phyloP scores from a whole-genome alignment of 2,113 vertebrate species.

The Acrocephalus arundinaceus region DNA sequence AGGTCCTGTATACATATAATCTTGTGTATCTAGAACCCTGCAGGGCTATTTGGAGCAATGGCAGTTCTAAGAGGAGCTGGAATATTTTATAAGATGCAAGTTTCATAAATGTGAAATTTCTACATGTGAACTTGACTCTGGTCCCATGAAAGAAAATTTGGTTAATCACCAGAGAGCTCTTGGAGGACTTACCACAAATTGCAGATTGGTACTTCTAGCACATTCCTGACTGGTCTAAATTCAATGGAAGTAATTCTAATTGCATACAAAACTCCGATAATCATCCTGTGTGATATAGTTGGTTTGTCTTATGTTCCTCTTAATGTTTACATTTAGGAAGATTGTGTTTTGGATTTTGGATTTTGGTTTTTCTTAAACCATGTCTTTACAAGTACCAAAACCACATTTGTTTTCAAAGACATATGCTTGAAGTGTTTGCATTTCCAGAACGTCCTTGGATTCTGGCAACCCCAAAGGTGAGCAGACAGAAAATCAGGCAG shows the following conservation, averaged over 20 bases:
- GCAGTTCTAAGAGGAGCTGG: background rate
- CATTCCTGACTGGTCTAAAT: background rate
- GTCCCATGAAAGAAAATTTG: background rate
- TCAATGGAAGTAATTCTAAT: background rate
- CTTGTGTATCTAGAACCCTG: background rate
- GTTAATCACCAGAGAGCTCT: background rate
- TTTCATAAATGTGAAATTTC: background rate
- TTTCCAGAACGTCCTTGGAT: background rate
- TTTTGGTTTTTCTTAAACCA: background rate
- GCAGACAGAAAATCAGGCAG: background rate
- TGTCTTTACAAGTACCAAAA: background rate
- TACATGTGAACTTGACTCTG: background rate
- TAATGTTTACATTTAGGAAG: background rate
- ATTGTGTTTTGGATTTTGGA: background rate
- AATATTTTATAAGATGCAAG: background rate
- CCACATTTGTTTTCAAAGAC: background rate
- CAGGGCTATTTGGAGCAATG: background rate
- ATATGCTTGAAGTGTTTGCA: background rate
- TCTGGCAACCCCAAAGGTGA: background rate
- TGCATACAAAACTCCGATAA: background rate
- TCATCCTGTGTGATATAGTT: background rate
- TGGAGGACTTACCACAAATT: fast-evolving
- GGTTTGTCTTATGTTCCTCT: background rate
- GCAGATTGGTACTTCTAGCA: background rate
- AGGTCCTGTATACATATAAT: background rate